Evolutionary conservation across 2,888 invertebrate genomes (phyloP).

Genomic region (Sylvicola fuscatus): DNA sequence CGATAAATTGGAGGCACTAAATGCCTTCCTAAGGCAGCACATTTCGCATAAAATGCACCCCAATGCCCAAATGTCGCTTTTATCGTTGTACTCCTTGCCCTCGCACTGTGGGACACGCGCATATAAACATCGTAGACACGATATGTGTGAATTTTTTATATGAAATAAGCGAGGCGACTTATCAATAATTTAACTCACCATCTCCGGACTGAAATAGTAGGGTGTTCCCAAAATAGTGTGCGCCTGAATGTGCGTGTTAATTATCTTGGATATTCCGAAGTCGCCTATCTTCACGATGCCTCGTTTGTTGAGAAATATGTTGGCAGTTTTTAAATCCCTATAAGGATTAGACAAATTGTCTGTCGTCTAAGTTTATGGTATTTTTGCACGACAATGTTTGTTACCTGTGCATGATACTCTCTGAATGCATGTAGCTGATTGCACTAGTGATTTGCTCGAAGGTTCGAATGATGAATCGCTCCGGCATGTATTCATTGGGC

Average conservation of each 20-base stretch:
- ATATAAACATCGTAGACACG: conserved; percentile 8
- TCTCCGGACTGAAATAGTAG: conserved; percentile 52
- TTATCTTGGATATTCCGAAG: conserved; percentile 55
- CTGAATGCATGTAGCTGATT: conserved; percentile 46
- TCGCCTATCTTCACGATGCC: conserved; percentile 49
- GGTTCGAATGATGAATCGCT: conserved; percentile 37
- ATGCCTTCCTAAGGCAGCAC: conserved; percentile 46
- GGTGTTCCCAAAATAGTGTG: conserved; percentile 53
- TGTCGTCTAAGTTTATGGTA: no score
- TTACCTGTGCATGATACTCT: conserved; percentile 38
- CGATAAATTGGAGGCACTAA: conserved; percentile 50
- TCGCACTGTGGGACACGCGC: conserved; percentile 34
- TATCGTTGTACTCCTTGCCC: conserved; percentile 52
- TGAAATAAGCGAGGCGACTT: background rate
- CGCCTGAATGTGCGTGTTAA: conserved; percentile 42
- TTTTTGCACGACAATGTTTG: background rate
- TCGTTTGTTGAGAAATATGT: conserved; percentile 46
- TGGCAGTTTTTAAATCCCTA: conserved; percentile 53
- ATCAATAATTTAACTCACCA: conserved; percentile 24
- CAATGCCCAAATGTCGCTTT: conserved; percentile 59
- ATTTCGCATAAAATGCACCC: conserved; percentile 60
- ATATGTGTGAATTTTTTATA: background rate
- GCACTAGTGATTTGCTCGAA: conserved; percentile 48
- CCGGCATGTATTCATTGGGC: conserved; percentile 28
- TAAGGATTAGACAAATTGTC: conserved; percentile 7